Percentiles rank a stretch among this genome's conserved stretches.
Conservation (phyloP, 1,140 invertebrate species). For the Drosophila aff. region DNA sequence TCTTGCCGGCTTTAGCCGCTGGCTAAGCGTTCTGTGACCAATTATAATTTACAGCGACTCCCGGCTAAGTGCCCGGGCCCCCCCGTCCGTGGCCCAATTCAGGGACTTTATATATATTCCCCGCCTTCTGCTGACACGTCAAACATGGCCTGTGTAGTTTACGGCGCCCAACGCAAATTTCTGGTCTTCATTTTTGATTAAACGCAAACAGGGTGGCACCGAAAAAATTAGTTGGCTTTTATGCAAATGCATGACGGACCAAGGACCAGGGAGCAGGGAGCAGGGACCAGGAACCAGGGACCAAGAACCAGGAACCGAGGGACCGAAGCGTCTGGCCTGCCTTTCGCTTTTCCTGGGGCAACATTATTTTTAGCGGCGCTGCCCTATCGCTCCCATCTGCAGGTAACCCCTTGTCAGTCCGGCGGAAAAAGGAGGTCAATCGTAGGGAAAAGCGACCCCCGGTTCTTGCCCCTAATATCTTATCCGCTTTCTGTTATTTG, state of each 20-base stretch:
- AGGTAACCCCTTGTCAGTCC: slow-evolving; percentile 58
- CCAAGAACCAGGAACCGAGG: neutral
- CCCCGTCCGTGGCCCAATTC: neutral
- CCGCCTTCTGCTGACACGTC: slow-evolving; percentile 34
- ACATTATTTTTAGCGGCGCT: slow-evolving; percentile 18
- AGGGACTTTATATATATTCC: slow-evolving; percentile 9
- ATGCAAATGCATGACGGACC: slow-evolving; percentile 73
- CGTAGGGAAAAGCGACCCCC: slow-evolving; percentile 5
- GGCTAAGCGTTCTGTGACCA: slow-evolving; percentile 37
- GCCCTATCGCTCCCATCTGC: slow-evolving; percentile 57
- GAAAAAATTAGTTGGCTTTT: slow-evolving; percentile 79
- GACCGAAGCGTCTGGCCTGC: neutral
- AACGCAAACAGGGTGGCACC: slow-evolving; percentile 70
- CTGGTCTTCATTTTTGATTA: slow-evolving; percentile 76
- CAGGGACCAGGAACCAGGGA: neutral
- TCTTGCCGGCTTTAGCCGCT: slow-evolving; percentile 8
- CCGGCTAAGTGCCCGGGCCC: slow-evolving; percentile 5
- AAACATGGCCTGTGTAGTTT: slow-evolving; percentile 40
- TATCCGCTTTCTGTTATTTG: slow-evolving; percentile 59
- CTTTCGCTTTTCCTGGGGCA: slow-evolving; percentile 2
- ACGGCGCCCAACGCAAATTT: slow-evolving; percentile 28
- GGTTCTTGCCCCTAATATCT: slow-evolving; percentile 32
- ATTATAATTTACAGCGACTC: slow-evolving; percentile 39
- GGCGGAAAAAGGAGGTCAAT: slow-evolving; percentile 12
- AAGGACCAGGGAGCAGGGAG: neutral